phyloP scores from a whole-genome alignment of 1,140 invertebrate genomes.

The Drosophila navojoa region DNA sequence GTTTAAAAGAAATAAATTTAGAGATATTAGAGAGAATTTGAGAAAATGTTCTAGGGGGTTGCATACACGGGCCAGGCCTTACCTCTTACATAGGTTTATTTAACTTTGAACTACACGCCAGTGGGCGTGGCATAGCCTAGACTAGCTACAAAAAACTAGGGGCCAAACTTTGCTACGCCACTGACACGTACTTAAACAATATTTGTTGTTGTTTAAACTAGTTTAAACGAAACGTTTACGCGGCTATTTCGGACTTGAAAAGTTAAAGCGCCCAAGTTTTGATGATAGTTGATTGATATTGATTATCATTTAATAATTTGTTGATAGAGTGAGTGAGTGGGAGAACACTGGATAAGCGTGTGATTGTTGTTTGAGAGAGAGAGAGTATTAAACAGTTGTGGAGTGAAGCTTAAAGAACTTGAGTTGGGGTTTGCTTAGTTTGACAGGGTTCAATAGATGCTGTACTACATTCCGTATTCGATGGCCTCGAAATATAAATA shows the following conservation, averaged over 20 bases:
- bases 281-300: conserved; percentile 42
- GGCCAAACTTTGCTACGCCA: conserved; percentile 48
- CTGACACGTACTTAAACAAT: conserved; percentile 27
- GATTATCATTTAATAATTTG: conserved; percentile 49
- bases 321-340: conserved; percentile 75
- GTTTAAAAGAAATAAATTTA: conserved; percentile 8
- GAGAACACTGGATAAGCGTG: conserved; percentile 83
- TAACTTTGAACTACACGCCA: conserved; percentile 37
- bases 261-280: conserved; percentile 83
- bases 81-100: conserved; percentile 53
- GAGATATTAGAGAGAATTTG: conserved; percentile 23
- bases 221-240: conserved; percentile 82
- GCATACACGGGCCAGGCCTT: conserved; percentile 63
- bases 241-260: conserved; percentile 83
- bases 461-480: conserved; percentile 70
- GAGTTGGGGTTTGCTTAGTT: not conserved
- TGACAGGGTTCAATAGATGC: conserved; percentile 65
- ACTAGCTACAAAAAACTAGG: not conserved
- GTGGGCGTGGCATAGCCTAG: conserved; percentile 54
- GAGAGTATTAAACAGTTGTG: conserved; percentile 40
- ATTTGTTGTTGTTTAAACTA: conserved; percentile 29
- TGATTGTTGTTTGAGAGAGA: conserved; percentile 17
- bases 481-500: conserved; percentile 56
- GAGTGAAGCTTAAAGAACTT: conserved; percentile 25
- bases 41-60: conserved; percentile 52